Evolutionary conservation across 2,888 invertebrate species (phyloP), one percentile per base, ranked within the genome.

Genomic region (Amorpha juglandis): DNA sequence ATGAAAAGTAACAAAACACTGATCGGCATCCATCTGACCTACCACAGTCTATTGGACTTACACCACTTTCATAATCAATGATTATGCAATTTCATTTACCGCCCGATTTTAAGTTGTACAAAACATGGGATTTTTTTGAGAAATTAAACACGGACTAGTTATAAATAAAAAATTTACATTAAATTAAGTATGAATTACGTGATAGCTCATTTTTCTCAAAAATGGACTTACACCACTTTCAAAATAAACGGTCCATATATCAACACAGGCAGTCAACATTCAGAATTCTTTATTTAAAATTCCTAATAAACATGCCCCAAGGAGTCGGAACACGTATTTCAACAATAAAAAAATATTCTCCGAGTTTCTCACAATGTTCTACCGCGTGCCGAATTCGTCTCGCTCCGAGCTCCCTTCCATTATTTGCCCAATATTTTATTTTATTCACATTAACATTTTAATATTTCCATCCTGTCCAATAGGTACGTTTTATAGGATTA

Each of bases 401-500:
- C 83, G 79, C 76, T 71, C 67, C 68, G 71, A 64, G 68, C 70
- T 72, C 72, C 68, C 35, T 66, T 69, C 73, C 70, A 65, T 71
- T 82, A 78, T 84, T 83, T 80, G 78, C 74, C 76, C 78, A 82
- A 80, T 76, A 80, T 79, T 80, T 80, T 79, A 74, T 77, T 74
- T 71, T n/a, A 75, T 71, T 68, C 75, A 73, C 78, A 82, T 81
- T 81, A 83, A 83, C 78, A 79, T 80, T 81, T 80, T 78, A 81
- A 81, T 83, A 79, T 79, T 78, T 79, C 72, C 72, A 52, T 68
- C 74, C 71, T 71, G 71, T 69, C 73, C 72, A 58, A 71, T 73
- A 74, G 72, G 67, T 75, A 64, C 70, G 69, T 71, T 74, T 58
- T 77, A 74, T 70, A 76, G 75, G 82, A 82, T 82, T 79, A 82